Evolutionary conservation across 2,888 invertebrate species (phyloP).

Genomic region (Aphrophora alni): DNA sequence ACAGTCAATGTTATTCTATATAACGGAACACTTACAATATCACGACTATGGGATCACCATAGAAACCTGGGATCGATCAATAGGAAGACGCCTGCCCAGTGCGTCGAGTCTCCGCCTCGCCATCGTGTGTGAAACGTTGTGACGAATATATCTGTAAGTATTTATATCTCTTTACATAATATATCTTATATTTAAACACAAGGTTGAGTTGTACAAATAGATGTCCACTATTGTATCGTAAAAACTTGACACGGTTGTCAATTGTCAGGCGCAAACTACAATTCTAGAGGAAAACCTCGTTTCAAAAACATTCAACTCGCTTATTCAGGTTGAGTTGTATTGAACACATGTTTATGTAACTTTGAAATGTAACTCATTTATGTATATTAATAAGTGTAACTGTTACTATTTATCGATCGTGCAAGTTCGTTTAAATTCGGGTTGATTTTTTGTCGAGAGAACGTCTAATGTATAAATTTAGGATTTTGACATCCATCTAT

Average conservation of each 20-base stretch:
- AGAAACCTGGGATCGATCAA: background rate
- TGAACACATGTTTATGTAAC: too few relatives aligned
- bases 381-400: too few relatives aligned
- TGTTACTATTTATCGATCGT: too few relatives aligned
- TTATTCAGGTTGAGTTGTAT: background rate
- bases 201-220: background rate
- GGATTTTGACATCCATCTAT: too few relatives aligned
- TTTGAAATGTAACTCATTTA: too few relatives aligned
- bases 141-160: background rate
- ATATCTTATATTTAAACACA: background rate
- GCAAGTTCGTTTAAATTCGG: too few relatives aligned
- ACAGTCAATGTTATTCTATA: background rate
- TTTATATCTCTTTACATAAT: background rate
- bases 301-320: background rate
- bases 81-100: conserved; percentile 4
- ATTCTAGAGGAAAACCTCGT: background rate
- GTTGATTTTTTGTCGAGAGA: too few relatives aligned
- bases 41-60: background rate
- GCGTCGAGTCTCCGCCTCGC: background rate
- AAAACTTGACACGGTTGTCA: too few relatives aligned
- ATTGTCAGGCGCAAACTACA: too few relatives aligned
- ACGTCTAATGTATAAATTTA: too few relatives aligned
- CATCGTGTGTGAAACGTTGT: background rate
- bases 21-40: background rate
- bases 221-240: too few relatives aligned